phyloP scores from a whole-genome alignment of 2,797 vertebrate genomes.

The Sebastolobus alascanus region DNA sequence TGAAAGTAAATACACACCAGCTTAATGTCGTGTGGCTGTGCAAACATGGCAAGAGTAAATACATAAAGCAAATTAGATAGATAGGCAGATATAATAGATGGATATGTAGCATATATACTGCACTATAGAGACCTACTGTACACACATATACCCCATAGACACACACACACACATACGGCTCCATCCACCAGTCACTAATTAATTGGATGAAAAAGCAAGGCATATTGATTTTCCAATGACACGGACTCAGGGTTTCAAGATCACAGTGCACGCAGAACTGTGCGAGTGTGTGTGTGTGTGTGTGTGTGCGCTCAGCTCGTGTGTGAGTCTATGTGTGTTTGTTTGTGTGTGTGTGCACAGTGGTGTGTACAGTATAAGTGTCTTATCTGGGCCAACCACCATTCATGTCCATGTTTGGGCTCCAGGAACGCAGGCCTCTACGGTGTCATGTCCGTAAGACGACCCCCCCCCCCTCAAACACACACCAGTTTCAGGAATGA shows the following conservation, averaged over 20 bases:
- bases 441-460: conserved; percentile 60
- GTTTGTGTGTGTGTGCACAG: conserved; percentile 29
- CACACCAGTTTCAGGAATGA: conserved; percentile 33
- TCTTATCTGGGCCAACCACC: conserved; percentile 57
- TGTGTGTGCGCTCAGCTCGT: conserved; percentile 42
- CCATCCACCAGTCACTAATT: conserved; percentile 78
- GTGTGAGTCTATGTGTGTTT: conserved; percentile 26
- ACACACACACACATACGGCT: conserved; percentile 53
- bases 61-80: conserved; percentile 17
- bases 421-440: conserved; percentile 43
- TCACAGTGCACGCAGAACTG: conserved; percentile 58
- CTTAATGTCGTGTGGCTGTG: conserved; percentile 5
- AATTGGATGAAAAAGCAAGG: conserved; percentile 81
- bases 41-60: conserved; percentile 21
- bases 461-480: conserved; percentile 5
- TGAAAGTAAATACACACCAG: conserved; percentile 35
- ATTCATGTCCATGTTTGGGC: conserved; percentile 74
- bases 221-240: conserved; percentile 84
- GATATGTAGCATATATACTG: neutral
- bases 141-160: conserved; percentile 18
- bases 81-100: neutral
- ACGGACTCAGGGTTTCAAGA: conserved; percentile 75
- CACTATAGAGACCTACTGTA: conserved; percentile 7
- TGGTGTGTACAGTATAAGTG: conserved; percentile 34
- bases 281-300: conserved; percentile 35